Evolutionary conservation across 2,888 invertebrate genomes (phyloP).

Genomic region (Merodon equestris): DNA sequence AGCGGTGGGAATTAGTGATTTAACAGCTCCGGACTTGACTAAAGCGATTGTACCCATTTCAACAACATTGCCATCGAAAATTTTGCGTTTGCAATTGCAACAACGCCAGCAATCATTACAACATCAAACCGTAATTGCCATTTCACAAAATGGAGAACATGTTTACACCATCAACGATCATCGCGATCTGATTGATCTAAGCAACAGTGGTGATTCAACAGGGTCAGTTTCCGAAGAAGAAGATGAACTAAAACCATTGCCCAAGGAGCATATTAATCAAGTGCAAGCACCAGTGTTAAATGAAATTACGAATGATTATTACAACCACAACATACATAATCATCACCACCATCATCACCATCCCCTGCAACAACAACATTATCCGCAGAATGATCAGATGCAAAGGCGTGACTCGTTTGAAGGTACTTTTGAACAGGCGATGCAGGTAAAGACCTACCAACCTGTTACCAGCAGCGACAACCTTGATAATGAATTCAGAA

Average conservation of each 20-base stretch:
- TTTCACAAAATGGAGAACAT: slow-evolving; percentile 59
- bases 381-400: slow-evolving; percentile 70
- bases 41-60: slow-evolving; percentile 76
- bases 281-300: slow-evolving; percentile 55
- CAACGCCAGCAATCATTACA: slow-evolving; percentile 61
- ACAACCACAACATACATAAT: slow-evolving; percentile 50
- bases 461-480: slow-evolving; percentile 41
- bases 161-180: slow-evolving; percentile 51
- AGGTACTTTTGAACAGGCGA: slow-evolving; percentile 37
- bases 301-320: slow-evolving; percentile 58
- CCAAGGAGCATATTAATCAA: slow-evolving; percentile 54
- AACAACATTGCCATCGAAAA: slow-evolving; percentile 76
- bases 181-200: slow-evolving; percentile 51
- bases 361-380: slow-evolving; percentile 71
- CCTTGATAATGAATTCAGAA: slow-evolving; percentile 55
- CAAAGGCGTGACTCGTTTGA: slow-evolving; percentile 69
- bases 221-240: slow-evolving; percentile 77
- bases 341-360: slow-evolving; percentile 71
- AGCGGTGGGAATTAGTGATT: slow-evolving; percentile 13
- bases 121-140: slow-evolving; percentile 56
- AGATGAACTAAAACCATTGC: slow-evolving; percentile 77
- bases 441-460: slow-evolving; percentile 55
- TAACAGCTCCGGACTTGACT: slow-evolving; percentile 14
- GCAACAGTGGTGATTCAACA: slow-evolving; percentile 73
- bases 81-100: slow-evolving; percentile 74